Conservation (phyloP, 2,113 vertebrate species). For the Cathartes aura region DNA sequence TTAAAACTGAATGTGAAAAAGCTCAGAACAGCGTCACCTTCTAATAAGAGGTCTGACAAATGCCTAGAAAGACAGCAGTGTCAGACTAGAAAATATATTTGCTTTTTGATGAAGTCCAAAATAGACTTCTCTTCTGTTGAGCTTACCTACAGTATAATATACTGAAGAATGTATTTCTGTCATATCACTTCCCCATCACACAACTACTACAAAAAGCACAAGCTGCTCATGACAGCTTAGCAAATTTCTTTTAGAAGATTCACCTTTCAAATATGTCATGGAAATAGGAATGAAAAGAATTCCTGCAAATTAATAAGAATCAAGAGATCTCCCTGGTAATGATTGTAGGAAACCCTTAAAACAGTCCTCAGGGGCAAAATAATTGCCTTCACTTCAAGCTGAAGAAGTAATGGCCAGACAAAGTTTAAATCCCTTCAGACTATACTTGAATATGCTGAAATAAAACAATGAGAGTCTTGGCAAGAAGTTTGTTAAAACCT, state of each 20-base stretch:
- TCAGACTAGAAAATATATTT: neutral
- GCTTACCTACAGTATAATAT: neutral
- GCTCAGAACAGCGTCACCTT: neutral
- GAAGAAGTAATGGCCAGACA: neutral
- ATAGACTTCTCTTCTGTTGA: neutral
- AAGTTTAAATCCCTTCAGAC: neutral
- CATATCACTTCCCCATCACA: neutral
- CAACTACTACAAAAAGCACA: neutral
- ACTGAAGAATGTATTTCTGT: neutral
- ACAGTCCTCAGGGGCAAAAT: neutral
- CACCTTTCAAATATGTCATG: conserved; percentile 3
- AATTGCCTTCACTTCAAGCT: conserved; percentile 16
- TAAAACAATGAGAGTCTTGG: neutral
- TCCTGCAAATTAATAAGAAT: conserved; percentile 24
- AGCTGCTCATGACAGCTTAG: neutral
- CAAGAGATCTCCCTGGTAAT: neutral
- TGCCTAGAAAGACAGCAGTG: neutral
- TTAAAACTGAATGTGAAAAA: neutral
- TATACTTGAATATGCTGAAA: neutral
- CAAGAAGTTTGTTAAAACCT: neutral
- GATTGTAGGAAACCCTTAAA: neutral
- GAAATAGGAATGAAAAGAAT: neutral
- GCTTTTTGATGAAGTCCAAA: neutral
- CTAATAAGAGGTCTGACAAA: neutral
- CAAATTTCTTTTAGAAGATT: neutral